Conservation (phyloP, 2,888 invertebrate species). For the Corythucha ciliata region DNA sequence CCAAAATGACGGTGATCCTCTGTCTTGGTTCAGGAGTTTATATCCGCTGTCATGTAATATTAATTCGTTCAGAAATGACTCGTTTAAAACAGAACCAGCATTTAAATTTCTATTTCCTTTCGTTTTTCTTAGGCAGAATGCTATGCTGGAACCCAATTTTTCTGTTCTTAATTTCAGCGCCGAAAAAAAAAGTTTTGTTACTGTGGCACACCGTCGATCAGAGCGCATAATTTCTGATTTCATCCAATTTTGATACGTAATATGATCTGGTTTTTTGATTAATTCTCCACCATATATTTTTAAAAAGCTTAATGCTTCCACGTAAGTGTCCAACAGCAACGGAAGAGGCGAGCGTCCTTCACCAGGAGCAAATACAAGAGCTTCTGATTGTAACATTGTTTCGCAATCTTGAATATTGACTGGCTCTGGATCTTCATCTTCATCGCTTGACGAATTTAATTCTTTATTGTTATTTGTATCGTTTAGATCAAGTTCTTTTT, state of each 20-base stretch:
- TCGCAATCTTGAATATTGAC: slow-evolving; percentile 1
- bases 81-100: too few relatives aligned
- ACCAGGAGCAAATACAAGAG: slow-evolving; percentile 21
- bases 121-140: slow-evolving; percentile 13
- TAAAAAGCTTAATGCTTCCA: slow-evolving; percentile 20
- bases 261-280: too few relatives aligned
- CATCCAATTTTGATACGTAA: too few relatives aligned
- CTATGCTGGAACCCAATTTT: slow-evolving; percentile 7
- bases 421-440: slow-evolving; percentile 15
- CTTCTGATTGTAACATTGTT: slow-evolving; percentile 1
- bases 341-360: slow-evolving; percentile 20
- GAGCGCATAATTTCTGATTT: slow-evolving; percentile 22
- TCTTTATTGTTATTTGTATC: not conserved
- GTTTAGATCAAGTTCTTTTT: not conserved
- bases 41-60: slow-evolving; percentile 4
- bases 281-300: slow-evolving; percentile 21
- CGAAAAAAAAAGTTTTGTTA: slow-evolving; percentile 3
- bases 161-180: slow-evolving; percentile 6
- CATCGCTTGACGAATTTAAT: not conserved
- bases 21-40: slow-evolving; percentile 11
- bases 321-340: slow-evolving; percentile 12
- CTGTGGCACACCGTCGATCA: not conserved
- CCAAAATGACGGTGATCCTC: slow-evolving; percentile 32
- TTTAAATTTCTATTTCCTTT: slow-evolving; percentile 10
- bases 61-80: too few relatives aligned